These are phyloP conservation scores for Antitype chi DNA, from an alignment of 2,888 invertebrate genomes.

Conservation along the genomic window DNA sequence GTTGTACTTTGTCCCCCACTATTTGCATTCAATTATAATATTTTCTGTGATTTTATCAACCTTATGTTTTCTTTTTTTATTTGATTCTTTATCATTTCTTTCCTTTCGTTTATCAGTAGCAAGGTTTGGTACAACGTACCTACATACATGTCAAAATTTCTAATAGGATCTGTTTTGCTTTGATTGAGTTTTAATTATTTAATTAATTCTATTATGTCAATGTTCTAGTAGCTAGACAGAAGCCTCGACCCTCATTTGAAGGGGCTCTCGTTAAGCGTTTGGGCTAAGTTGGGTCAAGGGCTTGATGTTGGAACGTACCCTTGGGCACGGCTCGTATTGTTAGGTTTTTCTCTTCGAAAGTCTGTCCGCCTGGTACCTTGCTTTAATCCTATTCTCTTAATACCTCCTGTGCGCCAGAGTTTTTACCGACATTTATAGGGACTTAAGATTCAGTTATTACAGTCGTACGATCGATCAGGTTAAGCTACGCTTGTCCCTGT, in stretches of 20 bases:
- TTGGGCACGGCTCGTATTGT: background rate
- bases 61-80: too few species aligned
- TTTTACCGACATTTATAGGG: background rate
- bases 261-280: conserved; percentile 3
- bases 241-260: conserved; percentile 1
- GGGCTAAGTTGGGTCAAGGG: conserved; percentile 29
- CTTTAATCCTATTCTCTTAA: background rate
- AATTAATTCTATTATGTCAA: conserved; percentile 20
- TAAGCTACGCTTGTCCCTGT: too few species aligned
- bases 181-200: conserved; percentile 1
- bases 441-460: too few species aligned
- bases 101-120: too few species aligned
- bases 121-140: too few species aligned
- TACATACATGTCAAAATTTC: background rate
- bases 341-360: background rate
- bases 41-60: too few species aligned
- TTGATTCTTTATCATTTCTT: too few species aligned
- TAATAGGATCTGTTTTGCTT: background rate
- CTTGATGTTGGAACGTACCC: background rate
- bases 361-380: conserved; percentile 13
- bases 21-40: conserved; percentile 26
- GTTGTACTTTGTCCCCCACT: conserved; percentile 30
- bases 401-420: background rate
- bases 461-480: too few species aligned
- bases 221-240: background rate